Conservation (phyloP, 2,888 invertebrate species). For the Thereva unica region DNA sequence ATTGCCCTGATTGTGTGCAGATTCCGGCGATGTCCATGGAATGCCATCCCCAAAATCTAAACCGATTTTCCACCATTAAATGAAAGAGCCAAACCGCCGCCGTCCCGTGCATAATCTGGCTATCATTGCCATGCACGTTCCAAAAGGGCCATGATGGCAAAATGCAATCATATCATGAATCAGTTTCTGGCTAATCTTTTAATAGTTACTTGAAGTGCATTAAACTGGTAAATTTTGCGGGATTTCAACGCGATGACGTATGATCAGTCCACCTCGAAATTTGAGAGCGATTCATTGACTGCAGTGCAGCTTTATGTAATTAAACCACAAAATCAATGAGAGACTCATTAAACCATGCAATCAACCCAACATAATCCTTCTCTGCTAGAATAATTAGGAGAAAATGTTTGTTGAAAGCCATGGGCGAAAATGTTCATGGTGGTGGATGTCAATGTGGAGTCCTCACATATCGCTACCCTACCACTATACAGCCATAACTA, state of each 20-base stretch:
- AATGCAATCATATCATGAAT: conserved; percentile 6
- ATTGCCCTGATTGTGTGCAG: too few species aligned
- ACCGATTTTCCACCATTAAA: too few species aligned
- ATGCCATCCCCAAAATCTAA: too few species aligned
- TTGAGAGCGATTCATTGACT: conserved; percentile 39
- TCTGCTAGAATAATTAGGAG: conserved; percentile 35
- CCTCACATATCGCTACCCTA: too few species aligned
- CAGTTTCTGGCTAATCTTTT: conserved; percentile 23
- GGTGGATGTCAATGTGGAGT: too few species aligned
- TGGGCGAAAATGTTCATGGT: conserved; percentile 12
- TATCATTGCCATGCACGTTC: too few species aligned
- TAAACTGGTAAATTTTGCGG: conserved; percentile 29
- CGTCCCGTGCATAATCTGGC: too few species aligned
- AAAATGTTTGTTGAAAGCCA: conserved; percentile 35
- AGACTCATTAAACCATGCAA: conserved; percentile 42
- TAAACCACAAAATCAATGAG: conserved; percentile 42
- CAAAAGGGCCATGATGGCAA: background rate
- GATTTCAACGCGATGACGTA: conserved; percentile 20
- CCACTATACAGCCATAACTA: too few species aligned
- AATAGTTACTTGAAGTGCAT: conserved; percentile 34
- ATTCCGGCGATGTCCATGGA: too few species aligned
- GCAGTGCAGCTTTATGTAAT: conserved; percentile 42
- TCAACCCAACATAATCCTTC: conserved; percentile 38
- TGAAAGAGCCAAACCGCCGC: too few species aligned
- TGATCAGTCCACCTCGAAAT: conserved; percentile 30